A percentile compares a stretch with the other conserved stretches of the same genome.
Conservation (phyloP, 2,888 invertebrate genomes). For the Volucella inflata region DNA sequence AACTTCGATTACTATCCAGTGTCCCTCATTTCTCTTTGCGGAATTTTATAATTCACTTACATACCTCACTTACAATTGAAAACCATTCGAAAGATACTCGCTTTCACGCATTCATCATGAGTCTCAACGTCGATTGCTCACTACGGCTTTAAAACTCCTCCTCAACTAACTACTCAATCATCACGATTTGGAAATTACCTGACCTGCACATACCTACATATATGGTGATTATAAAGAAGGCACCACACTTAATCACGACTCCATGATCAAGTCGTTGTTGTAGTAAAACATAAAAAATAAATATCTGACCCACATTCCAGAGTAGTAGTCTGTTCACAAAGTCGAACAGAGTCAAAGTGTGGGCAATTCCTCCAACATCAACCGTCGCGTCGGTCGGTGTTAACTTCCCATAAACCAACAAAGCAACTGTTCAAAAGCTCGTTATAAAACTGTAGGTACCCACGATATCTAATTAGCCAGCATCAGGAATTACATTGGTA, state of each 20-base stretch:
- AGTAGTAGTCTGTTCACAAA: constrained; percentile 5
- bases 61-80: background rate
- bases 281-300: constrained; percentile 9
- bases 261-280: constrained; percentile 11
- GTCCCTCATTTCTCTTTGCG: no score
- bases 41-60: no score
- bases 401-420: constrained; percentile 16
- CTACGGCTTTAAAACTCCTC: background rate
- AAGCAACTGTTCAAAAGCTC: constrained; percentile 1
- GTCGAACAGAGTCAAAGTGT: background rate
- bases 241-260: constrained; percentile 50
- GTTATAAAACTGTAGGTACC: constrained; percentile 24
- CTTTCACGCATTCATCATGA: constrained; percentile 16
- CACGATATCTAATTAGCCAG: constrained; percentile 7
- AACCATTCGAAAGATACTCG: background rate
- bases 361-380: background rate
- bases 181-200: constrained; percentile 36
- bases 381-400: background rate
- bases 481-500: background rate
- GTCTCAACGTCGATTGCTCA: background rate
- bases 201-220: constrained; percentile 11
- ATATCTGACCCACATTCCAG: constrained; percentile 46
- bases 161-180: constrained; percentile 35
- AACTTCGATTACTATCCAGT: no score
- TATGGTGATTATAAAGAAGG: constrained; percentile 19